Evolutionary conservation across 2,113 vertebrate genomes (phyloP), one percentile per base, ranked within the genome.

Genomic region (Bagarius yarrelli): DNA sequence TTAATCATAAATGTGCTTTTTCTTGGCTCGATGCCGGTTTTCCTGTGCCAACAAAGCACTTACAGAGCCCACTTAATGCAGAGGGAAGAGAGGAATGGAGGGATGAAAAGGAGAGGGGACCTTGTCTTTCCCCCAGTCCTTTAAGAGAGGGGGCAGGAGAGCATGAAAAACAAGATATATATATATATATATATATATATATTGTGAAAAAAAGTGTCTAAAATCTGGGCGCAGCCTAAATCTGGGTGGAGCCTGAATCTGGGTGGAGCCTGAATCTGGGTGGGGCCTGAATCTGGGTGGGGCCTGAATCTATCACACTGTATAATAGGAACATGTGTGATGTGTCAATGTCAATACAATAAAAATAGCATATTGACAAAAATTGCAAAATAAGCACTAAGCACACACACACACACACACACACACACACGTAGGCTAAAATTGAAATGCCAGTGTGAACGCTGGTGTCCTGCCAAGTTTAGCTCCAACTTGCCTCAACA

Each of bases 1-100:
- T 92, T 88, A 90, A 91, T 90, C 91, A 87, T 86, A 86, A 88
- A 73, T 73, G 50, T 55, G 50, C 70, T 85, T 64, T 40, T 77
- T 63, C 84, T 90, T 87, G 91, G 88, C 85, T 88, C 82, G 47
- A 77, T 73, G 77, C 77, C 79, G 83, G 80, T 0, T 47, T 32
- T 84, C 85, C 87, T 84, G 78, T 32, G 86, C 89, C 88, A 89
- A 83, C 80, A 89, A 85, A 87, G 84, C 87, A 84, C 84, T 86
- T 85, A 80, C 86, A 85, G 85, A 86, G 76, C 83, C 75, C 84
- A 90, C 86, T 87, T 85, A 89, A 88, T 87, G 9, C 76, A 83
- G 64, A 55, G 83, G 74, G 82, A 60, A 40, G n/a, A 25, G 79
- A 8, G 69, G 74, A 12, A 74, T 71, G 34, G 36, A 81, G 23